Conservation (phyloP, 1,140 invertebrate genomes). For the Aphelinus atriplicis region DNA sequence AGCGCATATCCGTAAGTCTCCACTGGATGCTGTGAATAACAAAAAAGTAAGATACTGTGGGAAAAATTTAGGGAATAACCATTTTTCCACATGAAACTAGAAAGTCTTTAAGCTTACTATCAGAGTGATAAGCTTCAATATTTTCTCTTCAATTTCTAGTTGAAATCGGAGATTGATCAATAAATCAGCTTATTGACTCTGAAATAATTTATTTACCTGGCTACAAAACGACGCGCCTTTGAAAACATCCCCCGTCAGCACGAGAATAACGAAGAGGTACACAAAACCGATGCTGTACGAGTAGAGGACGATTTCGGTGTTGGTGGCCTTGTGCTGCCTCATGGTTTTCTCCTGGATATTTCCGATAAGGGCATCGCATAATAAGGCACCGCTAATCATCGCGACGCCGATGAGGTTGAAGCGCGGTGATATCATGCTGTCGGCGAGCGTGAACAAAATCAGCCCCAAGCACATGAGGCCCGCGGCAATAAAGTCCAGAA, state of each 20-base stretch:
- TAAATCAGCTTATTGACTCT: not conserved
- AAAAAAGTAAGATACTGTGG: not conserved
- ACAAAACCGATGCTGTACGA: slow-evolving; percentile 90
- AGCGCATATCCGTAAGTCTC: slow-evolving; percentile 87
- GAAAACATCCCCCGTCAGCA: slow-evolving; percentile 77
- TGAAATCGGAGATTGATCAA: no score
- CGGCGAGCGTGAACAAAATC: slow-evolving; percentile 91
- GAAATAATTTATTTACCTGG: slow-evolving; percentile 69
- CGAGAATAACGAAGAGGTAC: slow-evolving; percentile 83
- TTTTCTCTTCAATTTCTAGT: no score
- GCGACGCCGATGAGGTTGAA: slow-evolving; percentile 85
- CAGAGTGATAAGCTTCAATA: no score
- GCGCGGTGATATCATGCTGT: slow-evolving; percentile 88
- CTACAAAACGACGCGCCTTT: slow-evolving; percentile 82
- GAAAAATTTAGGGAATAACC: not conserved
- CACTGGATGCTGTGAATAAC: slow-evolving; percentile 71
- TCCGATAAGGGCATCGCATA: slow-evolving; percentile 94
- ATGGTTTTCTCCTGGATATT: slow-evolving; percentile 97
- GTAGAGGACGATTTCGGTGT: slow-evolving; percentile 93
- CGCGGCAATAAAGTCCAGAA: slow-evolving; percentile 86
- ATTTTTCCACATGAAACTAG: not conserved
- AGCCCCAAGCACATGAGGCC: slow-evolving; percentile 90
- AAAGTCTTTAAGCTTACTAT: not conserved
- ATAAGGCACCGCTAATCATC: slow-evolving; percentile 86
- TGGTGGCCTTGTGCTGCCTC: slow-evolving; percentile 82